phyloP scores from a whole-genome alignment of 1,140 invertebrate genomes.

The Arion vulgaris region DNA sequence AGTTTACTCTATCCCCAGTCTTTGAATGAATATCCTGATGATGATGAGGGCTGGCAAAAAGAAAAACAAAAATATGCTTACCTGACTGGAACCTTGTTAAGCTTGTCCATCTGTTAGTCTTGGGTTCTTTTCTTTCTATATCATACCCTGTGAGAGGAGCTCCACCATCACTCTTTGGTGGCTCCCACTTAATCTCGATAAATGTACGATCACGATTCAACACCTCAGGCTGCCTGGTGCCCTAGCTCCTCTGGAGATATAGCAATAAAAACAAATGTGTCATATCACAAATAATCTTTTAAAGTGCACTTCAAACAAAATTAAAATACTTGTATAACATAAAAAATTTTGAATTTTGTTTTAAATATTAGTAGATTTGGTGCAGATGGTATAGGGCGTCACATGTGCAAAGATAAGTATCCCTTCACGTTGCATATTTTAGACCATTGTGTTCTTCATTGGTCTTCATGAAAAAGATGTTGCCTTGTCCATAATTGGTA shows the following conservation, averaged over 20 bases:
- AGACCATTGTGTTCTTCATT: too few species aligned
- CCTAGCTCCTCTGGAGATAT: constrained; percentile 59
- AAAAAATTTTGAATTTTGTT: background rate
- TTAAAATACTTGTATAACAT: too few species aligned
- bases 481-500: too few species aligned
- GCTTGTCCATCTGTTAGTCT: constrained; percentile 93
- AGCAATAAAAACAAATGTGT: background rate
- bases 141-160: constrained; percentile 83
- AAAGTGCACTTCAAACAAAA: background rate
- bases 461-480: too few species aligned
- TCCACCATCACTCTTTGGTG: constrained; percentile 93
- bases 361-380: too few species aligned
- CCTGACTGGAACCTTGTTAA: constrained; percentile 88
- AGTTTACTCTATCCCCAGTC: too few species aligned
- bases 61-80: constrained; percentile 33
- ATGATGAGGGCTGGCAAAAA: too few species aligned
- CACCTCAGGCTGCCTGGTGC: constrained; percentile 62
- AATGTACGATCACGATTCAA: constrained; percentile 77
- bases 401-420: too few species aligned
- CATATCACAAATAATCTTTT: background rate
- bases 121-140: constrained; percentile 86
- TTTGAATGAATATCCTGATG: too few species aligned
- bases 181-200: constrained; percentile 89
- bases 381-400: too few species aligned
- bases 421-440: too few species aligned